phyloP scores from a whole-genome alignment of 1,140 invertebrate genomes.

The Arctopsyche grandis region DNA sequence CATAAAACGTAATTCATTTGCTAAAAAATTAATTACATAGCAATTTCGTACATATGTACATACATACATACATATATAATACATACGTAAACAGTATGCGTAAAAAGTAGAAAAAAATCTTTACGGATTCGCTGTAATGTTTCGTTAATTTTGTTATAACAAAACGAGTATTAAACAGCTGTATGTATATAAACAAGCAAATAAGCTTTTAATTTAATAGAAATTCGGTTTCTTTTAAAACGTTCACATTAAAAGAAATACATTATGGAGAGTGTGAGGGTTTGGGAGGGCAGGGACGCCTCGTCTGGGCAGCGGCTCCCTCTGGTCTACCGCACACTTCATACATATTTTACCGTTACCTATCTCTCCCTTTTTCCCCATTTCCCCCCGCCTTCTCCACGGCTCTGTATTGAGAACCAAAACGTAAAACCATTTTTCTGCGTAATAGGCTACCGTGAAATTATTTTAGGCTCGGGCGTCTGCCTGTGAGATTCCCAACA shows the following conservation, averaged over 20 bases:
- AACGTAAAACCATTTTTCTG: slow-evolving; percentile 46
- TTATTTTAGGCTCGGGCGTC: slow-evolving; percentile 37
- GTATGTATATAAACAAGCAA: too few relatives aligned
- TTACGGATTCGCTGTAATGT: too few relatives aligned
- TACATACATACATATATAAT: too few relatives aligned
- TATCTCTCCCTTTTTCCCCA: neutral
- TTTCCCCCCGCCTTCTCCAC: neutral
- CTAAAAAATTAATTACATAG: too few relatives aligned
- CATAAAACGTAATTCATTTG: too few relatives aligned
- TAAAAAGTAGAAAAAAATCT: too few relatives aligned
- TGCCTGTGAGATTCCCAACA: neutral
- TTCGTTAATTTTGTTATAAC: too few relatives aligned
- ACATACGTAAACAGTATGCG: too few relatives aligned
- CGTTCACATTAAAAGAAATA: neutral
- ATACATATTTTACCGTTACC: slow-evolving; percentile 38
- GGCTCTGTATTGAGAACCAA: slow-evolving; percentile 35
- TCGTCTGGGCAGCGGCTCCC: slow-evolving; percentile 24
- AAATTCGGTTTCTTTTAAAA: neutral
- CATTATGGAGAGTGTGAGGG: too few relatives aligned
- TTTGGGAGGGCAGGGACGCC: neutral
- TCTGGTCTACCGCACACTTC: slow-evolving; percentile 45
- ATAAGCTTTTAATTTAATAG: too few relatives aligned
- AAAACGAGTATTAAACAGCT: too few relatives aligned
- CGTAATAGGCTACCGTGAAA: slow-evolving; percentile 46
- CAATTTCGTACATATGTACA: too few relatives aligned